phyloP scores from a whole-genome alignment of 2,113 vertebrate genomes.

The Dipodomys merriami region DNA sequence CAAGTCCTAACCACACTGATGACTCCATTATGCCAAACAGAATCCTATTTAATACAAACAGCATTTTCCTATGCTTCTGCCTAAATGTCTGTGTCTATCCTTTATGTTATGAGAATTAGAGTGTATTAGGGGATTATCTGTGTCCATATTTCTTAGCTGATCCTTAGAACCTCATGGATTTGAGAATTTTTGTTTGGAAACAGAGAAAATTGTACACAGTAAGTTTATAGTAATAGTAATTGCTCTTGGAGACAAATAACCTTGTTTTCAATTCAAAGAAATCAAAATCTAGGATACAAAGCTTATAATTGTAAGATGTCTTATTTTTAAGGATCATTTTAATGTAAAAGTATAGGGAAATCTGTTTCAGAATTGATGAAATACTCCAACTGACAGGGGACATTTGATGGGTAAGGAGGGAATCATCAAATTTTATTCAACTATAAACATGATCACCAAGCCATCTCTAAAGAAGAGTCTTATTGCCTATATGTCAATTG shows the following conservation, averaged over 20 bases:
- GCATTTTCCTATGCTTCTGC: neutral
- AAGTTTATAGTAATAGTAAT: slow-evolving; percentile 34
- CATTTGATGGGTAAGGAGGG: neutral
- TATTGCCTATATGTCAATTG: neutral
- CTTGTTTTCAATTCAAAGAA: slow-evolving; percentile 18
- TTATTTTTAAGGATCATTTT: neutral
- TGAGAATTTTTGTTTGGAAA: slow-evolving; percentile 3
- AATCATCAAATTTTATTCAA: neutral
- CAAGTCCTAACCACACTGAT: neutral
- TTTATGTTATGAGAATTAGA: neutral
- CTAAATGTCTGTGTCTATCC: neutral
- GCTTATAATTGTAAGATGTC: neutral
- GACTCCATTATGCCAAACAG: neutral
- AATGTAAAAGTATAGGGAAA: slow-evolving; percentile 35
- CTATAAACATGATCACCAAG: neutral
- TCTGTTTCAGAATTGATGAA: neutral
- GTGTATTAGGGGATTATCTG: neutral
- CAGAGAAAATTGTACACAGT: slow-evolving; percentile 1
- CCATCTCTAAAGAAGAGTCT: neutral
- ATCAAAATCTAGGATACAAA: slow-evolving; percentile 39
- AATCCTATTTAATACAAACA: neutral
- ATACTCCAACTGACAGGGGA: neutral
- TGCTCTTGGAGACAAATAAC: slow-evolving; percentile 18
- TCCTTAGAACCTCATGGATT: neutral
- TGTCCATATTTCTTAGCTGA: neutral